Evolutionary conservation across 2,888 invertebrate genomes (phyloP).

Genomic region (Andrena haemorrhoa): DNA sequence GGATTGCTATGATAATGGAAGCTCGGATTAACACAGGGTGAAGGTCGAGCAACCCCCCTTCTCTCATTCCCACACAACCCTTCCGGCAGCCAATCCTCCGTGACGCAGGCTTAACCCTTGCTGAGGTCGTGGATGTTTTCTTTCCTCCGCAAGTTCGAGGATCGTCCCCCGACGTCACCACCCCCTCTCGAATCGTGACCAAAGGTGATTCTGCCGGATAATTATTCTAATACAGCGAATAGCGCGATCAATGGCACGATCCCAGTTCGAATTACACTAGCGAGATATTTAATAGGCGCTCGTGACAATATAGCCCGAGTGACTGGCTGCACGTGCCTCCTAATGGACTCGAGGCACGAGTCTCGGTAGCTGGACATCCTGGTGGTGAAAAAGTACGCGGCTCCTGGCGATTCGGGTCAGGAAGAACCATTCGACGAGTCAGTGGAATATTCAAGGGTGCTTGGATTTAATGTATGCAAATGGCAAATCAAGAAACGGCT

Average conservation of each 20-base stretch:
- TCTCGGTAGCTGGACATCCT: background rate
- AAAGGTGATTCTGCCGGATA: background rate
- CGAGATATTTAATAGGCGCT: constrained; percentile 25
- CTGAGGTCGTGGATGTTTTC: constrained; percentile 74
- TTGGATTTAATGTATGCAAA: background rate
- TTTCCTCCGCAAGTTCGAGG: background rate
- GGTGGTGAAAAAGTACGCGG: constrained; percentile 8
- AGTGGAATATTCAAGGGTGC: background rate
- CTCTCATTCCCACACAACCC: constrained; percentile 70
- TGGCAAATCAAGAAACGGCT: background rate
- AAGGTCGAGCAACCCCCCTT: constrained; percentile 74
- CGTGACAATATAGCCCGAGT: constrained; percentile 20
- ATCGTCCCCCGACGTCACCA: background rate
- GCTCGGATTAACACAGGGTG: constrained; percentile 81
- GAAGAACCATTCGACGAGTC: background rate
- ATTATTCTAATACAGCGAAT: background rate
- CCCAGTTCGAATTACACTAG: constrained; percentile 5
- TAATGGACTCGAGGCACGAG: constrained; percentile 52
- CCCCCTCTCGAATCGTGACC: background rate
- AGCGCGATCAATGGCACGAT: background rate
- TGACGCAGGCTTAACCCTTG: constrained; percentile 72
- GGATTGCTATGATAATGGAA: constrained; percentile 76
- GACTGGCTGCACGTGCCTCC: background rate
- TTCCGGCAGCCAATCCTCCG: constrained; percentile 66
- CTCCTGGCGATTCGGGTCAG: constrained; percentile 10